These are phyloP conservation scores for Tychaedon coryphoeus DNA, from an alignment of 2,113 vertebrate species.

Conservation along the genomic window DNA sequence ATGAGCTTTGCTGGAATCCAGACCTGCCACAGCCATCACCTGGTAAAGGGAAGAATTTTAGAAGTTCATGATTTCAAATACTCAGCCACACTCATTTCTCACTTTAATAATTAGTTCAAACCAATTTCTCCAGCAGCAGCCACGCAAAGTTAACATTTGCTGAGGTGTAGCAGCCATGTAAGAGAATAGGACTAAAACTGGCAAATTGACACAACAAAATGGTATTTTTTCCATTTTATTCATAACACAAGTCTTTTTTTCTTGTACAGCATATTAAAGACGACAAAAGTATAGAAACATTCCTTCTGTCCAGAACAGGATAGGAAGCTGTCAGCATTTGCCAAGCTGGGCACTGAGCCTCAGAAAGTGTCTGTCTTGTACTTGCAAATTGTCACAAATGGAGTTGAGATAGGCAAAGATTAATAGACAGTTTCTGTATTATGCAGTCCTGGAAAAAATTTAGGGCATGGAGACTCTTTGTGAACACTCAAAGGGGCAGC, in stretches of 20 bases:
- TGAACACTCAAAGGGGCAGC: background rate
- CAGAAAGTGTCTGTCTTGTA: background rate
- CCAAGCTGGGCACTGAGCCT: background rate
- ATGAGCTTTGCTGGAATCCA: conserved; percentile 93
- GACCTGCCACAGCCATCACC: conserved; percentile 98
- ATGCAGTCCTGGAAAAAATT: background rate
- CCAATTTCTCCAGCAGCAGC: background rate
- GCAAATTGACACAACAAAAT: background rate
- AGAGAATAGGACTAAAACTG: background rate
- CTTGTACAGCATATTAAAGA: background rate
- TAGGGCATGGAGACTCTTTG: background rate
- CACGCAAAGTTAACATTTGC: background rate
- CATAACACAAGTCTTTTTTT: background rate
- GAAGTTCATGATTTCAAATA: background rate
- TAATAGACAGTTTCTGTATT: background rate
- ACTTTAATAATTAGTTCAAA: background rate
- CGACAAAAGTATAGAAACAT: background rate
- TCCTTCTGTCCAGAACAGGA: background rate
- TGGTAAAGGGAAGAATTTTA: conserved; percentile 35
- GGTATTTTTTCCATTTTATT: background rate
- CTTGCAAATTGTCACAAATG: background rate
- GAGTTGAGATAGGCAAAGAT: background rate
- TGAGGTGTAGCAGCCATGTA: background rate
- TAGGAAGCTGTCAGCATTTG: background rate
- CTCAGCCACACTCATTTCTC: background rate